These are phyloP conservation scores for Gymnoscelis rufifasciata DNA, from an alignment of 2,888 invertebrate species.

Conservation along the genomic window DNA sequence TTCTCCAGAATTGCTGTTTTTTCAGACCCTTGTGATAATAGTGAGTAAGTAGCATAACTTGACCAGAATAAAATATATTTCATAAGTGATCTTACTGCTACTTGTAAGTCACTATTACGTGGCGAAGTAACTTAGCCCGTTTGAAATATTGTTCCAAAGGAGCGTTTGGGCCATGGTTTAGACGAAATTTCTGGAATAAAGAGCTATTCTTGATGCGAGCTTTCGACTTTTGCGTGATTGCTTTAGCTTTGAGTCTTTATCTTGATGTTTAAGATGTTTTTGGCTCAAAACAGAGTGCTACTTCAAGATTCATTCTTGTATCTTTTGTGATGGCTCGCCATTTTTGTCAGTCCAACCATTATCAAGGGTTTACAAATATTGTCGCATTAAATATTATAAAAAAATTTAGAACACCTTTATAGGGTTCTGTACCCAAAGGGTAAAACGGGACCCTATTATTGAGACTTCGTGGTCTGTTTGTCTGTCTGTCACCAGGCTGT, in stretches of 20 bases:
- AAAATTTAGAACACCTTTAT: no score
- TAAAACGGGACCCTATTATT: no score
- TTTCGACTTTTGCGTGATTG: constrained; percentile 23
- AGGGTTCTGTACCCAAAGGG: no score
- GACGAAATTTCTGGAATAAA: constrained; percentile 34
- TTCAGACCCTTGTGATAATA: no score
- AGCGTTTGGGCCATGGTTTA: constrained; percentile 28
- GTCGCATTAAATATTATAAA: no score
- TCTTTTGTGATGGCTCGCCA: background rate
- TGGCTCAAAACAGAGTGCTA: background rate
- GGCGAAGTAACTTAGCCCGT: constrained; percentile 28
- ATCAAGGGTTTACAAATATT: no score
- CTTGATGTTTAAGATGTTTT: constrained; percentile 5
- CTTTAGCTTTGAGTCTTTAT: constrained; percentile 22
- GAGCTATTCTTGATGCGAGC: constrained; percentile 29
- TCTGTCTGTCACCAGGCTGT: no score
- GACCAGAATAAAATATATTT: no score
- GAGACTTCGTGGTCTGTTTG: no score
- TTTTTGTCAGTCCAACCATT: no score
- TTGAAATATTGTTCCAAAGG: constrained; percentile 40
- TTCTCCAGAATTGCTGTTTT: no score
- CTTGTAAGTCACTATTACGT: background rate
- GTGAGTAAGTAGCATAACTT: no score
- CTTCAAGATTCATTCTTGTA: background rate
- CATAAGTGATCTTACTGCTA: constrained; percentile 8